Conservation (phyloP, 2,797 vertebrate species). For the Gorsachius magnificus region DNA sequence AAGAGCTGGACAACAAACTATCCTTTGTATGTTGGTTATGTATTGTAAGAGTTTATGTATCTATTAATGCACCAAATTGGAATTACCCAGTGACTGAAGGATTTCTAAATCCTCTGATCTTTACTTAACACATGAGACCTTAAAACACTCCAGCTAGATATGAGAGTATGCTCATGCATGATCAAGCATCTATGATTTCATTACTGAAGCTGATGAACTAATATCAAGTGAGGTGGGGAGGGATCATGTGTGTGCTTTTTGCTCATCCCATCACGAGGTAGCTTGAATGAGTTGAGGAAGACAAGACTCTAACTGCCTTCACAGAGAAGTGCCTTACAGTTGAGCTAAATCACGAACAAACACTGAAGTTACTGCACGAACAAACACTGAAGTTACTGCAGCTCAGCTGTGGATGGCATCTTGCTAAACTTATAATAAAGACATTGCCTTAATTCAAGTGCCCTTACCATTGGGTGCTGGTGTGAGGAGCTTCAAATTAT, state of each 20-base stretch:
- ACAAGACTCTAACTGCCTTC: background rate
- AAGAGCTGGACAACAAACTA: background rate
- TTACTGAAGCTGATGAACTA: background rate
- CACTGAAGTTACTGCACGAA: background rate
- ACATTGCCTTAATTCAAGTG: background rate
- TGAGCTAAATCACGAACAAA: background rate
- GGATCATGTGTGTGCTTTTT: background rate
- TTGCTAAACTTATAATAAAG: background rate
- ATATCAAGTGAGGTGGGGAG: background rate
- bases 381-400: background rate
- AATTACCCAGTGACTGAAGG: background rate
- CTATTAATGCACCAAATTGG: background rate
- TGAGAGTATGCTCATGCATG: background rate
- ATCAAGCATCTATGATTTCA: background rate
- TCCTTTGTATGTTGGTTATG: background rate
- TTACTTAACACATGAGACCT: background rate
- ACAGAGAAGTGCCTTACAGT: background rate
- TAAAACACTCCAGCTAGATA: background rate
- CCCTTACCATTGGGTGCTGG: background rate
- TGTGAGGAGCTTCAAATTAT: background rate
- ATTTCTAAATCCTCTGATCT: background rate
- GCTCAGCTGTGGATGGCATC: background rate
- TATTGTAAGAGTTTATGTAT: background rate
- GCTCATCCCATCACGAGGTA: background rate
- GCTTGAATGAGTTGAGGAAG: background rate